phyloP scores from a whole-genome alignment of 2,113 vertebrate species.

The Varanus salvator region DNA sequence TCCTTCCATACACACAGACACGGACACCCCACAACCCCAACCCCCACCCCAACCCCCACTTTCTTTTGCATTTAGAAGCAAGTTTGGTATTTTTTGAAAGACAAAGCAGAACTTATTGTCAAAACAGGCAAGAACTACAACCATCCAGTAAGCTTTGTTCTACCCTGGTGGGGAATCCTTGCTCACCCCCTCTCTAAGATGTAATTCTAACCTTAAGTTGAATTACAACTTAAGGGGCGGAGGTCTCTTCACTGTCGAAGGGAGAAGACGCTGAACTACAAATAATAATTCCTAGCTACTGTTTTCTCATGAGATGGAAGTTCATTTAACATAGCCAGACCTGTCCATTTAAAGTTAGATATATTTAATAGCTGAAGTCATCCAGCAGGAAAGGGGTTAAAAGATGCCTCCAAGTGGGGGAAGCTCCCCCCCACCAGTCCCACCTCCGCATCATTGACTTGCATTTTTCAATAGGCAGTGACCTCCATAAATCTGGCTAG shows the following conservation, averaged over 20 bases:
- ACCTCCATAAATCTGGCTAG: slow-evolving; percentile 73
- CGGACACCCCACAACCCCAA: neutral
- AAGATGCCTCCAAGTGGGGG: slow-evolving; percentile 35
- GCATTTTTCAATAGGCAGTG: slow-evolving; percentile 63
- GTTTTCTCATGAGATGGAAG: slow-evolving; percentile 25
- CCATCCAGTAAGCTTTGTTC: slow-evolving; percentile 44
- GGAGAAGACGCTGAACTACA: neutral
- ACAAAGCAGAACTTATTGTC: slow-evolving; percentile 49
- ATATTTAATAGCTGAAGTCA: neutral
- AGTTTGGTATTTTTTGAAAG: slow-evolving; percentile 50
- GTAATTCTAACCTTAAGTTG: slow-evolving; percentile 39
- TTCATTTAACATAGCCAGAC: neutral
- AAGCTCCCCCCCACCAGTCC: slow-evolving; percentile 11
- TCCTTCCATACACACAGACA: neutral
- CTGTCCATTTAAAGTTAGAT: neutral
- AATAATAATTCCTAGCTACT: slow-evolving; percentile 47
- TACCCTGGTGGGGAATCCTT: slow-evolving; percentile 13
- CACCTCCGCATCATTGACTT: slow-evolving; percentile 39
- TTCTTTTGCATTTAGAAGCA: slow-evolving; percentile 4
- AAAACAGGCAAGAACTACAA: slow-evolving; percentile 56
- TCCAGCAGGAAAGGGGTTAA: slow-evolving; percentile 43
- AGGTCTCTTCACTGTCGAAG: neutral
- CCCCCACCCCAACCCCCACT: neutral
- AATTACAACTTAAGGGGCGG: slow-evolving; percentile 25
- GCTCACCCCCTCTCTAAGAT: slow-evolving; percentile 32